Conservation (phyloP, 2,888 invertebrate genomes). For the Parthenolecanium corni region DNA sequence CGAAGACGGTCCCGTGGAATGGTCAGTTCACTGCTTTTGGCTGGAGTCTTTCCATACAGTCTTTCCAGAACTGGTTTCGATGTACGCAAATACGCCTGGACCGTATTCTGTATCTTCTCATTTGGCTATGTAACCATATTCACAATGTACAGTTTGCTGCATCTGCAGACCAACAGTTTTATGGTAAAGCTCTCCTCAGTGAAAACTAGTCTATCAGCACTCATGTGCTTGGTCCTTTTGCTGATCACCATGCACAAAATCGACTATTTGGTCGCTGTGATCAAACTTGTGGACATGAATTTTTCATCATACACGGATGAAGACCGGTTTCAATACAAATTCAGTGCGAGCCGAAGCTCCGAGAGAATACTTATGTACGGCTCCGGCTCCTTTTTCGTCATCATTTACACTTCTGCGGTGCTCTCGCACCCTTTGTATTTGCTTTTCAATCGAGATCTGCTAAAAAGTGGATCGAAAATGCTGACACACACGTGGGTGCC, state of each 20-base stretch:
- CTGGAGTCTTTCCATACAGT: slow-evolving; percentile 1
- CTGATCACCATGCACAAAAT: background rate
- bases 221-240: slow-evolving; percentile 7
- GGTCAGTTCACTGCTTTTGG: no score
- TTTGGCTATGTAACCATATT: background rate
- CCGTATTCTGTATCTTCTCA: background rate
- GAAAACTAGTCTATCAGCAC: background rate
- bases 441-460: background rate
- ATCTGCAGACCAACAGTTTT: background rate
- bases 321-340: background rate
- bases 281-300: background rate
- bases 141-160: slow-evolving; percentile 3
- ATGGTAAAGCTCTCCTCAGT: background rate
- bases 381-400: background rate
- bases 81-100: slow-evolving; percentile 8
- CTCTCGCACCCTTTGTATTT: slow-evolving; percentile 11
- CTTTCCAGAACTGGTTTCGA: background rate
- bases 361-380: slow-evolving; percentile 1
- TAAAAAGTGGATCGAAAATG: slow-evolving; percentile 5
- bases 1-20: no score
- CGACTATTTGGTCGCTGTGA: background rate
- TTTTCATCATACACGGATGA: slow-evolving; percentile 14
- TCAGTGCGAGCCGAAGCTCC: background rate
- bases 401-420: slow-evolving; percentile 3
- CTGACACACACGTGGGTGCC: slow-evolving; percentile 11